phyloP scores from a whole-genome alignment of 2,888 invertebrate species.

The Camponotus fellah region DNA sequence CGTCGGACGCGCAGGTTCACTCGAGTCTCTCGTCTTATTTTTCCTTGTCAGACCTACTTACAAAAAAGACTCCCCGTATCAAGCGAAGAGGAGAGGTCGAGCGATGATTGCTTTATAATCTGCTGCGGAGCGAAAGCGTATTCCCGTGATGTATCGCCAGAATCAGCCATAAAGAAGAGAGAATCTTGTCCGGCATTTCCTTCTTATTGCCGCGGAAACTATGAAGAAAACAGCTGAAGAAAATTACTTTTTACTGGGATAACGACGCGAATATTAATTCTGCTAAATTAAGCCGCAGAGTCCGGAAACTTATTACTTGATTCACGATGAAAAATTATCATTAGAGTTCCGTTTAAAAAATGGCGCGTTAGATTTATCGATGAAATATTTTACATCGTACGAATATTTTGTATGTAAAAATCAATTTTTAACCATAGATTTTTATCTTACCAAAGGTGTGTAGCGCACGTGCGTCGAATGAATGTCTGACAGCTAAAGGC shows the following conservation, averaged over 20 bases:
- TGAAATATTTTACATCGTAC: not conserved
- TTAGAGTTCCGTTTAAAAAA: not conserved
- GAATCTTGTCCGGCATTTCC: constrained; percentile 3
- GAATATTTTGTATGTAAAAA: not conserved
- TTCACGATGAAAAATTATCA: not conserved
- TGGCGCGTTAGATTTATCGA: not conserved
- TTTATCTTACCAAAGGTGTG: constrained; percentile 24
- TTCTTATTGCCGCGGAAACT: not conserved
- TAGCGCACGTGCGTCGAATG: constrained; percentile 38
- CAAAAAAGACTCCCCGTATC: constrained; percentile 22
- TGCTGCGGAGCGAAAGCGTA: constrained; percentile 6
- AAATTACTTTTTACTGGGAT: not conserved
- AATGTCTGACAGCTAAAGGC: constrained; percentile 43
- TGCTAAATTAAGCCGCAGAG: not conserved
- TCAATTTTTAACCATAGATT: constrained; percentile 11
- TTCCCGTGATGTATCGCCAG: constrained; percentile 34
- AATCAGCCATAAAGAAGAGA: not conserved
- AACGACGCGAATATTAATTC: constrained; percentile 24
- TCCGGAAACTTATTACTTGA: not conserved
- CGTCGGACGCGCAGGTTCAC: constrained; percentile 22
- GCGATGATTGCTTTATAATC: constrained; percentile 60
- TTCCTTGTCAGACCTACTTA: constrained; percentile 14
- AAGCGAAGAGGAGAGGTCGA: not conserved
- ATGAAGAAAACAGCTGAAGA: not conserved
- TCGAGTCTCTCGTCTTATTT: constrained; percentile 34